Evolutionary conservation across 2,888 invertebrate species (phyloP).

Genomic region (Leptinotarsa peninsularis): DNA sequence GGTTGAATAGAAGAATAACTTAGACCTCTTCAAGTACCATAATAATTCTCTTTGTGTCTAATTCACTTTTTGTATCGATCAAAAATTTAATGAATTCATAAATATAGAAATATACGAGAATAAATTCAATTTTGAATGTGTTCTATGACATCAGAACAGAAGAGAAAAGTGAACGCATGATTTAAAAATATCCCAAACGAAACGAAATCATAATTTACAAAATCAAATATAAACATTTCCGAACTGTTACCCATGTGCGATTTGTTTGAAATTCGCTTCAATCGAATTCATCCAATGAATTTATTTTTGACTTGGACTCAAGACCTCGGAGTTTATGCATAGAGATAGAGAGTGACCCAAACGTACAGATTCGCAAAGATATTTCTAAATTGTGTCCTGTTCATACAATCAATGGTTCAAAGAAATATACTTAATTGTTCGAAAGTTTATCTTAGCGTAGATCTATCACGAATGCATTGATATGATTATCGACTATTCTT

Average conservation of each 20-base stretch:
- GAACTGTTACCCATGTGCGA: constrained; percentile 12
- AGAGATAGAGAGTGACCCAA: background rate
- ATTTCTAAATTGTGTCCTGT: no score
- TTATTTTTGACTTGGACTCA: constrained; percentile 19
- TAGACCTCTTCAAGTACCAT: no score
- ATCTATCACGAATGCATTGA: no score
- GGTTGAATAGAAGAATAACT: no score
- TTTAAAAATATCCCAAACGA: constrained; percentile 25
- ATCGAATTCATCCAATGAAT: constrained; percentile 14
- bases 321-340: background rate
- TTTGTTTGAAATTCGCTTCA: constrained; percentile 19
- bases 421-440: no score
- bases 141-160: constrained; percentile 18
- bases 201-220: constrained; percentile 23
- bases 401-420: no score
- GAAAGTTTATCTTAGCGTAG: no score
- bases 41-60: no score
- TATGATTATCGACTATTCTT: no score
- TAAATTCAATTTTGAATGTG: background rate
- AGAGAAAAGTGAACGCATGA: constrained; percentile 2
- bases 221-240: constrained; percentile 25
- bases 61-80: no score
- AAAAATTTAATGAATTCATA: background rate
- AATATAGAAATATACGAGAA: background rate
- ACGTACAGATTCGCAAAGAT: background rate